Percentiles rank a stretch among this genome's conserved stretches.
These are phyloP conservation scores for Elegia similella DNA, from an alignment of 2,888 invertebrate species.

Conservation along the genomic window DNA sequence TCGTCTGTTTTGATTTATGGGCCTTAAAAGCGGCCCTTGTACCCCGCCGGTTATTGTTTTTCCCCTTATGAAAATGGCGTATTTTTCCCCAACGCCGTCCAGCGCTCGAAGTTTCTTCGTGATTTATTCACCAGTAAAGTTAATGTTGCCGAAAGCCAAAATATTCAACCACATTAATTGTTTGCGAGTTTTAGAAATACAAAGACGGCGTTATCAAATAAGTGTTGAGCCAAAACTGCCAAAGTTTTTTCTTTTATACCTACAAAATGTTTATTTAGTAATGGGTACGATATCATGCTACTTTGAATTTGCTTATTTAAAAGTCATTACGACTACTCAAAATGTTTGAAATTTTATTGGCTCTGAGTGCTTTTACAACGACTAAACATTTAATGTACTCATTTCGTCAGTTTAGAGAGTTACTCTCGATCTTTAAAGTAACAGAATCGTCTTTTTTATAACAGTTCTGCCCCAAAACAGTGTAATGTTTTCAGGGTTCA, in stretches of 20 bases:
- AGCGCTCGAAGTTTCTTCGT: slow-evolving; percentile 54
- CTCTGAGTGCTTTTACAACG: not conserved
- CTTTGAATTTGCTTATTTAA: not conserved
- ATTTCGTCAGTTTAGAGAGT: not conserved
- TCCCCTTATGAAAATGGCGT: slow-evolving; percentile 73
- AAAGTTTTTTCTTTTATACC: not conserved
- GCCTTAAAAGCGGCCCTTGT: slow-evolving; percentile 73
- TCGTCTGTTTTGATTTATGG: slow-evolving; percentile 77
- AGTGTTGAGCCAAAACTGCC: not conserved
- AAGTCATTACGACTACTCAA: too few relatives aligned
- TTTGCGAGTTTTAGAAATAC: slow-evolving; percentile 11
- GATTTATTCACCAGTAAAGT: slow-evolving; percentile 62
- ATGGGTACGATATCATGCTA: not conserved
- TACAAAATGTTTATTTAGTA: not conserved
- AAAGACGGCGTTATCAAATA: slow-evolving; percentile 15
- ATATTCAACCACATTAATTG: slow-evolving; percentile 32
- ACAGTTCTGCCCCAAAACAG: too few relatives aligned
- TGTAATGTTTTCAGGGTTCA: too few relatives aligned
- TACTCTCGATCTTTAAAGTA: too few relatives aligned
- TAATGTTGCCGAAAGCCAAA: slow-evolving; percentile 57
- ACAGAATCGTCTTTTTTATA: too few relatives aligned
- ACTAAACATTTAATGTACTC: not conserved
- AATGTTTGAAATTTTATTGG: not conserved
- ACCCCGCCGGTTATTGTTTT: slow-evolving; percentile 74
- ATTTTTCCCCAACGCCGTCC: slow-evolving; percentile 61